phyloP scores from a whole-genome alignment of 2,797 vertebrate genomes.

The Paramormyrops hopkinsi region DNA sequence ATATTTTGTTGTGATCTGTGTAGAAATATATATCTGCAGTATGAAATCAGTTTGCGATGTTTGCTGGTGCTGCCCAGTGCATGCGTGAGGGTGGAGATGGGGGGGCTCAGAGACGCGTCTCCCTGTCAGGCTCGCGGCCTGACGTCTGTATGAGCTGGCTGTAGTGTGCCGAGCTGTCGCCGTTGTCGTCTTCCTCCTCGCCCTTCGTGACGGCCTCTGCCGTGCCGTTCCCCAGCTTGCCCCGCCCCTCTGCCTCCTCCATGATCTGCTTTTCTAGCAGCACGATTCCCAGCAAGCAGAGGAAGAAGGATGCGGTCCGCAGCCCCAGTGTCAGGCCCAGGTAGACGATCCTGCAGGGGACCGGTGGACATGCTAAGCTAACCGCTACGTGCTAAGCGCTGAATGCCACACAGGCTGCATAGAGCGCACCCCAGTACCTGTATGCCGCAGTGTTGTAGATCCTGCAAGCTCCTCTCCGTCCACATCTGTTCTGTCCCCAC shows the following conservation, averaged over 20 bases:
- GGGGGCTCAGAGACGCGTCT: slow-evolving; percentile 53
- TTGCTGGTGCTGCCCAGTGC: not conserved
- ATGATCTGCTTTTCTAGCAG: slow-evolving; percentile 53
- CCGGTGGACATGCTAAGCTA: not conserved
- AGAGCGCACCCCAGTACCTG: slow-evolving; percentile 58
- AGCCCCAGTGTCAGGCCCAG: slow-evolving; percentile 60
- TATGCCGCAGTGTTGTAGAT: slow-evolving; percentile 73
- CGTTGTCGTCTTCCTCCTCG: slow-evolving; percentile 29
- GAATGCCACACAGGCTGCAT: not conserved
- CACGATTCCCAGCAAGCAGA: slow-evolving; percentile 57
- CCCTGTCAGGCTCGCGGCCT: slow-evolving; percentile 52
- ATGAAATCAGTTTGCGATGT: not conserved
- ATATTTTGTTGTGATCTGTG: not conserved
- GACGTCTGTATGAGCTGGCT: slow-evolving; percentile 44
- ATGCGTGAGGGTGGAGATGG: not conserved
- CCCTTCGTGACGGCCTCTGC: slow-evolving; percentile 54
- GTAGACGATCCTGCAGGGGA: slow-evolving; percentile 55
- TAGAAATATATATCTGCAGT: not conserved
- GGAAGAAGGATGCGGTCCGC: slow-evolving; percentile 58
- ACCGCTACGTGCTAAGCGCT: not conserved
- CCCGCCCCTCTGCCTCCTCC: slow-evolving; percentile 34
- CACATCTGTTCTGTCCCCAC: slow-evolving; percentile 77
- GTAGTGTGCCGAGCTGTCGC: slow-evolving; percentile 35
- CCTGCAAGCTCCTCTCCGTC: slow-evolving; percentile 76
- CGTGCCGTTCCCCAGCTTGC: slow-evolving; percentile 41